Conservation (phyloP, 2,888 invertebrate species). For the Thecocarcelia acutangulata region DNA sequence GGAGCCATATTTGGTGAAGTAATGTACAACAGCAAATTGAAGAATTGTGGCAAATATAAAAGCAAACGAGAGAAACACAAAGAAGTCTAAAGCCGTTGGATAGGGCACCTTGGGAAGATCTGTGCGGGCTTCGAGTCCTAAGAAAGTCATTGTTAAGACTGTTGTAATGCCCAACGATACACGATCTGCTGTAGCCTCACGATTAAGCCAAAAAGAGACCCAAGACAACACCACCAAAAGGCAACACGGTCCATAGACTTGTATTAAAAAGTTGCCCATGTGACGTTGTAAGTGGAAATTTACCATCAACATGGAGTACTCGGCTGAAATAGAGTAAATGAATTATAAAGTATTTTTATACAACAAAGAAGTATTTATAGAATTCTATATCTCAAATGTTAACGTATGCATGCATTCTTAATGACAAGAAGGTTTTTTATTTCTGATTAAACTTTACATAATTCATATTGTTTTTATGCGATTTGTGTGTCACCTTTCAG, state of each 20-base stretch:
- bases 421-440: no score
- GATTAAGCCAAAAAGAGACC: conserved; percentile 93
- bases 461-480: no score
- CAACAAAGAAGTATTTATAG: no score
- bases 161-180: conserved; percentile 92
- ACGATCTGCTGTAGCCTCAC: conserved; percentile 91
- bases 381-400: no score
- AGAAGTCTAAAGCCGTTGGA: conserved; percentile 92
- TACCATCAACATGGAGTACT: conserved; percentile 87
- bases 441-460: no score
- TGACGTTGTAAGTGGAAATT: conserved; percentile 90
- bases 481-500: no score
- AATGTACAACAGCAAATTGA: conserved; percentile 92
- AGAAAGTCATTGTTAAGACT: conserved; percentile 91
- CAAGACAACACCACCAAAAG: conserved; percentile 92
- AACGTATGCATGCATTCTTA: no score
- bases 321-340: conserved; percentile 81
- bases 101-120: conserved; percentile 93
- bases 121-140: conserved; percentile 89
- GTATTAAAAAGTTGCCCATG: conserved; percentile 93
- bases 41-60: conserved; percentile 91
- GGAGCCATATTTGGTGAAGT: conserved; percentile 91
- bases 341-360: no score
- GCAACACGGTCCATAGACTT: conserved; percentile 92
- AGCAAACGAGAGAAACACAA: conserved; percentile 90